Base-by-base conservation (phyloP, 30 jellyfish, hydroid and myxozoan genomes). In the Chrysaora quinquecirrha region DNA sequence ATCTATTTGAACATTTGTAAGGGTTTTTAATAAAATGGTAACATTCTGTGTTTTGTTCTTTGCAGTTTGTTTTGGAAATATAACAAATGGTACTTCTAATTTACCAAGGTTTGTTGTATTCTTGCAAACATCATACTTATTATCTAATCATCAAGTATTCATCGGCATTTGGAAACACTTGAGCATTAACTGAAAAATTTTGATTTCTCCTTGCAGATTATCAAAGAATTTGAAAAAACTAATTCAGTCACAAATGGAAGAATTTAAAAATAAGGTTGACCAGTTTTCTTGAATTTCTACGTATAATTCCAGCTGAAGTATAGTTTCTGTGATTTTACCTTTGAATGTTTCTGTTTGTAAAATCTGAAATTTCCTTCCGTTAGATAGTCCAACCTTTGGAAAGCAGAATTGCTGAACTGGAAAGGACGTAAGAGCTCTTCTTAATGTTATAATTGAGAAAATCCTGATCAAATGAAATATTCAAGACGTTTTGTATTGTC, bases 311-410 rank as follows among this genome's bases (percentile, higher is more conserved):
- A n/a, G n/a, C n/a, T n/a, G n/a, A n/a, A n/a, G n/a, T n/a, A n/a
- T n/a, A n/a, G n/a, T n/a, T n/a, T n/a, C n/a, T n/a, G n/a, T n/a
- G n/a, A n/a, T n/a, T n/a, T n/a, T n/a, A n/a, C n/a, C n/a, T n/a
- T n/a, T n/a, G n/a, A n/a, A n/a, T n/a, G n/a, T n/a, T n/a, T n/a
- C n/a, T n/a, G n/a, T n/a, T n/a, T n/a, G n/a, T n/a, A n/a, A n/a
- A n/a, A n/a, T n/a, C n/a, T n/a, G n/a, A n/a, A n/a, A n/a, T n/a
- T n/a, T n/a, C n/a, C n/a, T n/a, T n/a, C n/a, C n/a, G n/a, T n/a
- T n/a, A n/a, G n/a, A n/a, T n/a, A n/a, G n/a, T 87, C 16, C 49
- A 14, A 23, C 96, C 96, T 7, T 70, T 87, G 52, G 93, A 87
- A 43, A 89, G 79, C 33, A 33, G 96, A 38, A 66, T 87, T 47